Percentiles rank a stretch among this genome's conserved stretches.
Evolutionary conservation across 2,797 vertebrate genomes (phyloP).

Genomic region (Cyprinella venusta): DNA sequence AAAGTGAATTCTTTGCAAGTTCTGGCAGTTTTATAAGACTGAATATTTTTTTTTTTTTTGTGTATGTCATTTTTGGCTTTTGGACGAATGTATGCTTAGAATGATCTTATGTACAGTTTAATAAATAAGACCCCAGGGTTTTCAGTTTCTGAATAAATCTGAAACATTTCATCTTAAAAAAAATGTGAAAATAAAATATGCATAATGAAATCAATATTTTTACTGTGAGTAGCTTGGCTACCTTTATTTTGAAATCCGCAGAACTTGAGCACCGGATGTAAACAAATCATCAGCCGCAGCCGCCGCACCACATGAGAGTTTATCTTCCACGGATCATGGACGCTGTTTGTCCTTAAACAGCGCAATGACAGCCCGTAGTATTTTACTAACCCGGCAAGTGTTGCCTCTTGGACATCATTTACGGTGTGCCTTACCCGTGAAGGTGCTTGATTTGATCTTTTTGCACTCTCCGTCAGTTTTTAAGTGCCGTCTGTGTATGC

Average conservation of each 20-base stretch:
- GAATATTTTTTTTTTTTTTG: too few species aligned
- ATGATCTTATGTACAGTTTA: too few species aligned
- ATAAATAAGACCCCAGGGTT: too few species aligned
- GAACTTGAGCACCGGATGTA: neutral
- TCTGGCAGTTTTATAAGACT: too few species aligned
- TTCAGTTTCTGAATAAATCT: too few species aligned
- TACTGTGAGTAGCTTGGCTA: neutral
- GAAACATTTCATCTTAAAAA: too few species aligned
- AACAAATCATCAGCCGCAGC: neutral
- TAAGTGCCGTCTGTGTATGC: neutral
- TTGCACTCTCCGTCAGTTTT: neutral
- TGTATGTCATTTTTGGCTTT: too few species aligned
- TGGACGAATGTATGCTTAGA: too few species aligned
- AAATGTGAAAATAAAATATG: neutral
- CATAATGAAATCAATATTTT: neutral
- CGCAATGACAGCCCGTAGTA: slow-evolving; percentile 27
- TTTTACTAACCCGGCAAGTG: slow-evolving; percentile 14
- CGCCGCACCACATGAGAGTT: too few species aligned
- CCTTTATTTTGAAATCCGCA: slow-evolving; percentile 14
- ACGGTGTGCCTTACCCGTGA: slow-evolving; percentile 11
- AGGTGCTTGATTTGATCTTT: slow-evolving; percentile 42
- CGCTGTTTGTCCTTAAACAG: neutral
- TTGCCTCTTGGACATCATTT: slow-evolving; percentile 10
- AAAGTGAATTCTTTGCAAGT: too few species aligned
- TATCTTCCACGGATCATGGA: neutral